These are phyloP conservation scores for Megalops cyprinoides DNA, from an alignment of 2,797 vertebrate species.

Conservation along the genomic window DNA sequence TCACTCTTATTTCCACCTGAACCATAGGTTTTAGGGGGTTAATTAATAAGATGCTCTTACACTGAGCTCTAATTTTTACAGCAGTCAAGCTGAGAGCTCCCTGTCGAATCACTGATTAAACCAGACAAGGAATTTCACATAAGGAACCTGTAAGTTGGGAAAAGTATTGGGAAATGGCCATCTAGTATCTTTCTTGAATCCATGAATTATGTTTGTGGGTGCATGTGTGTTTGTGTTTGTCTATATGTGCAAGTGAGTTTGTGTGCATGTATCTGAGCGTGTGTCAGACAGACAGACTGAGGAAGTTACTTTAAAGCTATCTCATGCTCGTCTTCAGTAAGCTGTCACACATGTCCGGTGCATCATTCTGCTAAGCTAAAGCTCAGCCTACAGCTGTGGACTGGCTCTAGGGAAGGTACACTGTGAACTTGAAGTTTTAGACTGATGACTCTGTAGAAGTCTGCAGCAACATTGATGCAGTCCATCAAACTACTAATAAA, in stretches of 20 bases:
- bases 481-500: no score
- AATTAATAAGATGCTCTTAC: no score
- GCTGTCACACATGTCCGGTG: not conserved
- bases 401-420: not conserved
- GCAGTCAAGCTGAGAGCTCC: slow-evolving; percentile 38
- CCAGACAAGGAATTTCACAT: not conserved
- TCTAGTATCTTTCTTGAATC: not conserved
- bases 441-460: no score
- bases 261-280: not conserved
- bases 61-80: slow-evolving; percentile 31
- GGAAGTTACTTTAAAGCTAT: no score
- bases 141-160: not conserved
- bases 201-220: slow-evolving; percentile 15
- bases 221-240: slow-evolving; percentile 13
- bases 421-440: not conserved
- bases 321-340: no score
- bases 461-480: no score
- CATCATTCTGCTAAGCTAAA: not conserved
- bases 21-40: no score
- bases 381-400: not conserved
- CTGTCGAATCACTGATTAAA: slow-evolving; percentile 57
- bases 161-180: not conserved
- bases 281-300: not conserved
- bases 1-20: no score
- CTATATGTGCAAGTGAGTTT: slow-evolving; percentile 5